Percentiles rank a stretch among this genome's conserved stretches.
phyloP scores from a whole-genome alignment of 2,113 vertebrate genomes.

The Neofelis nebulosa region DNA sequence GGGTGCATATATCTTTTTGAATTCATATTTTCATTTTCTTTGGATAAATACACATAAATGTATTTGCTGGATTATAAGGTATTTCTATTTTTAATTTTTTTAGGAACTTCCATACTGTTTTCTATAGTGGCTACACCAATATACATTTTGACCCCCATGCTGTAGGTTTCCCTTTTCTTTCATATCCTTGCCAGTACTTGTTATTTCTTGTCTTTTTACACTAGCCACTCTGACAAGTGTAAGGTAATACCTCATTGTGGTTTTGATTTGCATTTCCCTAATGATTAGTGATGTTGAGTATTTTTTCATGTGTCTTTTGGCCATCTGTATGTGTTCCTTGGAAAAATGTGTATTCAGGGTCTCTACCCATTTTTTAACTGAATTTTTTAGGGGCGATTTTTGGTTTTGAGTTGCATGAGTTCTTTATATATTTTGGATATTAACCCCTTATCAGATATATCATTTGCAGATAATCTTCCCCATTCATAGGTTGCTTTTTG shows the following conservation, averaged over 20 bases:
- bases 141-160: not conserved
- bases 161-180: not conserved
- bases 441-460: not conserved
- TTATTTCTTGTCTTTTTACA: not conserved
- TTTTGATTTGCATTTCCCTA: not conserved
- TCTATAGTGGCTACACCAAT: not conserved
- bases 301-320: not conserved
- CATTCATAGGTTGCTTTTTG: not conserved
- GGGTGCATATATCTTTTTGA: not conserved
- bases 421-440: not conserved
- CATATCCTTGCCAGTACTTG: not conserved
- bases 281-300: not conserved
- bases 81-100: not conserved
- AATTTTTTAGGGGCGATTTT: not conserved
- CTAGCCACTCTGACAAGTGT: not conserved
- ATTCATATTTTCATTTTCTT: not conserved
- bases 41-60: not conserved
- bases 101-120: not conserved
- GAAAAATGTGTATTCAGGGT: not conserved
- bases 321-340: not conserved
- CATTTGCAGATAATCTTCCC: not conserved
- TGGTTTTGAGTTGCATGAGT: not conserved
- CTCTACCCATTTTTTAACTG: not conserved
- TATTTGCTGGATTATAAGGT: not conserved
- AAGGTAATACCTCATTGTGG: not conserved